Evolutionary conservation across 2,888 invertebrate species (phyloP).

Genomic region (Shargacucullia verbasci): DNA sequence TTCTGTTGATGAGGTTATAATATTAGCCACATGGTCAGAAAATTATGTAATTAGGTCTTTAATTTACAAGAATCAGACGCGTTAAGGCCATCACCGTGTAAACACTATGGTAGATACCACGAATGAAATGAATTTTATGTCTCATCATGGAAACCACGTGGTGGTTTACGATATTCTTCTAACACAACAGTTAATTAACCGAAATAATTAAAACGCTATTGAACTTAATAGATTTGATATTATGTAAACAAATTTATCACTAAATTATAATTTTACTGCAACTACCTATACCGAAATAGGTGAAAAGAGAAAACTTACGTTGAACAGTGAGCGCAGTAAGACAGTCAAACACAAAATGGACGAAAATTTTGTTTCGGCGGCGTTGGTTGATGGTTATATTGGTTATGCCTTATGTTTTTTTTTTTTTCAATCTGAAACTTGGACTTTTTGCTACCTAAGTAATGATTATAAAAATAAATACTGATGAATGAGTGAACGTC

Average conservation of each 20-base stretch:
- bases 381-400: neutral
- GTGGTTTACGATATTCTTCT: slow-evolving; percentile 23
- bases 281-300: neutral
- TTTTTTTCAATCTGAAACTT: slow-evolving; percentile 7
- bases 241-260: neutral
- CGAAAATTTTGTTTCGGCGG: slow-evolving; percentile 50
- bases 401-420: no score
- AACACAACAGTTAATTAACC: neutral
- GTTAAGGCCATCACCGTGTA: slow-evolving; percentile 82
- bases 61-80: slow-evolving; percentile 76
- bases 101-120: slow-evolving; percentile 87
- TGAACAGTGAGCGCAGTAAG: slow-evolving; percentile 79
- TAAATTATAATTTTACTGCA: neutral
- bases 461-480: no score
- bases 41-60: neutral
- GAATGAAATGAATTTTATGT: slow-evolving; percentile 79
- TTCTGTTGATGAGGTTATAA: slow-evolving; percentile 86
- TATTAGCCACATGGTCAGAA: slow-evolving; percentile 7
- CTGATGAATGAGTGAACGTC: no score
- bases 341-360: slow-evolving; percentile 86
- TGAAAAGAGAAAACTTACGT: slow-evolving; percentile 74
- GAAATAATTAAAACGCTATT: neutral
- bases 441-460: slow-evolving; percentile 9
- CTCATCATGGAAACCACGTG: slow-evolving; percentile 84
- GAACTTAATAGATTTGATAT: no score